Evolutionary conservation across 2,797 vertebrate species (phyloP), one percentile per base, ranked within the genome.

Genomic region (Eutrigla gurnardus): DNA sequence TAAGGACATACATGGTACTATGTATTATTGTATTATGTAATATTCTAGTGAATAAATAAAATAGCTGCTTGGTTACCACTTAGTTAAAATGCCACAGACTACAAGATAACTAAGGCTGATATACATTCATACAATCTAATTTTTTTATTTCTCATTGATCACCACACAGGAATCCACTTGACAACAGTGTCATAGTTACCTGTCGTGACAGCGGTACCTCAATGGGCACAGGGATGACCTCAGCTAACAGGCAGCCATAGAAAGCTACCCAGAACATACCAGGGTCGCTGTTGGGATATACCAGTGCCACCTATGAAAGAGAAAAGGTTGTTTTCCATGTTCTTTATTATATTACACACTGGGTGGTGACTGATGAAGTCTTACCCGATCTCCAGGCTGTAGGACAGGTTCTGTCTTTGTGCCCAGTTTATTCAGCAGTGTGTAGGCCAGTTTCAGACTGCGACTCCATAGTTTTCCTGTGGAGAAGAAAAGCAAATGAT

Each of bases 251-350:
- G 93, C 98, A 99, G 84, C 98, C 97, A 12, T 99, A 99, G 90
- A 99, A 99, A 3, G 98, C 97, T 89, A 98, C 97, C 96, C 97
- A 97, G 82, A 99, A 99, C 97, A 99, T 98, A 65, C 96, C 97
- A 0, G 98, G 98, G 89, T 99, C 98, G 53, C 96, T 99, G 94
- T 99, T 99, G 73, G 98, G 98, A 77, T 98, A 99, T 80, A 99
- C 97, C 70, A 99, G 93, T 37, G 98, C 98, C 74, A 99, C 98
- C 98, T 99, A 87, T 73, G 81, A 90, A 49, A 81, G 49, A 87
- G 83, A 59, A 4, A 53, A 49, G 12, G 5, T 11, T 4, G 45
- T 33, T n/a, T 65, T 52, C 1, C 1, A 7, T 49, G 3, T 12
- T 65, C 0, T 7, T 72, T 72, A 1, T 39, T 49, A 42, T 9